Evolutionary conservation across 2,797 vertebrate genomes (phyloP).

Genomic region (Champsocephalus esox): DNA sequence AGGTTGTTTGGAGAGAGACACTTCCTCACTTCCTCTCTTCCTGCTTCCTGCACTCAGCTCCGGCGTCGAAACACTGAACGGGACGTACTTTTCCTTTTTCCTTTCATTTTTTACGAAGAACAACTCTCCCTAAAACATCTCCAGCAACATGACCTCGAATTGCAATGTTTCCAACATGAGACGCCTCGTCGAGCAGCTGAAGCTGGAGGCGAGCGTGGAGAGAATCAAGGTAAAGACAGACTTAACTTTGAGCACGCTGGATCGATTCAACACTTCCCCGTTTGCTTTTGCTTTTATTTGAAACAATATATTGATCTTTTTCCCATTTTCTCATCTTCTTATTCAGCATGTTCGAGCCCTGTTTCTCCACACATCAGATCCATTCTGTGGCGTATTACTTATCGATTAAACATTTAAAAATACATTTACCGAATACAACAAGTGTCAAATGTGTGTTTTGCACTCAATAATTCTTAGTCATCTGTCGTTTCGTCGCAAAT

Average conservation of each 20-base stretch:
- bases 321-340: background rate
- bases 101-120: background rate
- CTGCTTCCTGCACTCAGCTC: constrained; percentile 37
- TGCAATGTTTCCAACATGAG: constrained; percentile 88
- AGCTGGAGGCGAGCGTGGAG: constrained; percentile 91
- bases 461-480: background rate
- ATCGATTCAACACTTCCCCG: background rate
- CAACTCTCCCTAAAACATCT: constrained; percentile 32
- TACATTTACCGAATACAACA: background rate
- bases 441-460: background rate
- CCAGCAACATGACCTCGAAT: constrained; percentile 88
- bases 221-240: constrained; percentile 89
- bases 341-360: background rate
- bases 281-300: background rate
- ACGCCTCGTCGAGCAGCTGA: constrained; percentile 91
- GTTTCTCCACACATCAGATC: no score
- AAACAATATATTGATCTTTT: background rate
- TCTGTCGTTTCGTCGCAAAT: background rate
- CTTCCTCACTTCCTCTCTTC: constrained; percentile 43
- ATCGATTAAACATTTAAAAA: background rate
- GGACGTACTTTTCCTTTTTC: background rate
- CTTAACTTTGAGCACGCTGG: background rate
- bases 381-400: background rate
- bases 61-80: constrained; percentile 36
- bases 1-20: constrained; percentile 66